Conservation (phyloP, 2,888 invertebrate species). For the Tubulanus polymorphus region DNA sequence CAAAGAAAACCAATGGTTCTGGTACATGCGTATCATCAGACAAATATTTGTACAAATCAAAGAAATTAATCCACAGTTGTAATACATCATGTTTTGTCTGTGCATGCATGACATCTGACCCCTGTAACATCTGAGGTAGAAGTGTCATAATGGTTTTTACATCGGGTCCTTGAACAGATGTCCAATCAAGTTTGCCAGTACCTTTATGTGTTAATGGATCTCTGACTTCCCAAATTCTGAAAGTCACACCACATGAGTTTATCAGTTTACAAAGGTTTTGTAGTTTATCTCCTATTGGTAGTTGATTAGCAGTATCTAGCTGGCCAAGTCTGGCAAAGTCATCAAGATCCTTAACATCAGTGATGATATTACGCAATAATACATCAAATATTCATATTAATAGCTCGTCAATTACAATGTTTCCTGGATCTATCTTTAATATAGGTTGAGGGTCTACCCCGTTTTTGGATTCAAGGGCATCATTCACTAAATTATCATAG, state of each 20-base stretch:
- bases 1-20: background rate
- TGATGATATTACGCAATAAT: background rate
- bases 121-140: background rate
- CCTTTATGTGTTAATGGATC: background rate
- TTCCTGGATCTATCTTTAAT: background rate
- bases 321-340: background rate
- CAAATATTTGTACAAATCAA: background rate
- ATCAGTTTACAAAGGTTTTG: background rate
- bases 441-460: background rate
- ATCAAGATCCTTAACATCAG: background rate
- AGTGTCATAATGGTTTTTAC: background rate
- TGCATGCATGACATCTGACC: background rate
- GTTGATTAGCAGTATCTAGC: background rate
- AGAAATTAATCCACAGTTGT: background rate
- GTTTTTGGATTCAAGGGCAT: background rate
- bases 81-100: background rate
- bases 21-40: too few relatives aligned
- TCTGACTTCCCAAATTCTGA: background rate
- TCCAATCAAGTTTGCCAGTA: background rate
- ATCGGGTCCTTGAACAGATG: background rate
- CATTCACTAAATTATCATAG: background rate
- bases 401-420: background rate
- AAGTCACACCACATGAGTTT: background rate
- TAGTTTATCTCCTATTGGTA: background rate
- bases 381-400: background rate